Evolutionary conservation across 2,797 vertebrate species (phyloP).

Genomic region (Emys orbicularis): DNA sequence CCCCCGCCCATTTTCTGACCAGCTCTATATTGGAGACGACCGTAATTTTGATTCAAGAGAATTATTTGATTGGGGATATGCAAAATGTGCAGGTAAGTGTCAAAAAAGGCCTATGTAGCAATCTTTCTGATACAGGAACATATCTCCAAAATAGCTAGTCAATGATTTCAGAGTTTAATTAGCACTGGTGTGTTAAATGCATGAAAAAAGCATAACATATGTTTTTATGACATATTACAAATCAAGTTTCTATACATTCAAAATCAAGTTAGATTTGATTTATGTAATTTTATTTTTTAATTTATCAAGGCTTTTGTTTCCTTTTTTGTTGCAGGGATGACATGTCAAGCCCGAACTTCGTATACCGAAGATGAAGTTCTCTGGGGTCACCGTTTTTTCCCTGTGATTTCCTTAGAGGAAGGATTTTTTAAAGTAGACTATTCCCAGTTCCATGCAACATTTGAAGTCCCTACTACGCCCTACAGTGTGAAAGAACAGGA

Average conservation of each 20-base stretch:
- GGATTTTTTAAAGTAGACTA: slow-evolving; percentile 99
- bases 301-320: slow-evolving; percentile 17
- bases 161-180: background rate
- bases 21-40: background rate
- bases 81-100: background rate
- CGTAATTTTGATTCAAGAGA: background rate
- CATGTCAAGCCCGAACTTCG: slow-evolving; percentile 98
- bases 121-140: background rate
- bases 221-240: background rate
- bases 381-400: slow-evolving; percentile 98
- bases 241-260: background rate
- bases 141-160: background rate
- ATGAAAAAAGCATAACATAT: background rate
- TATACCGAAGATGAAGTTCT: slow-evolving; percentile 99
- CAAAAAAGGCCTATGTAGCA: background rate
- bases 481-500: slow-evolving; percentile 99
- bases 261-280: background rate
- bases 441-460: slow-evolving; percentile 98
- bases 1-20: background rate
- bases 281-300: background rate
- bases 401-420: slow-evolving; percentile 98
- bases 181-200: background rate
- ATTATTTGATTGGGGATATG: background rate
- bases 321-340: slow-evolving; percentile 90
- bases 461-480: slow-evolving; percentile 94